Conservation (phyloP, 2,797 vertebrate genomes). For the Gouania willdenowi region DNA sequence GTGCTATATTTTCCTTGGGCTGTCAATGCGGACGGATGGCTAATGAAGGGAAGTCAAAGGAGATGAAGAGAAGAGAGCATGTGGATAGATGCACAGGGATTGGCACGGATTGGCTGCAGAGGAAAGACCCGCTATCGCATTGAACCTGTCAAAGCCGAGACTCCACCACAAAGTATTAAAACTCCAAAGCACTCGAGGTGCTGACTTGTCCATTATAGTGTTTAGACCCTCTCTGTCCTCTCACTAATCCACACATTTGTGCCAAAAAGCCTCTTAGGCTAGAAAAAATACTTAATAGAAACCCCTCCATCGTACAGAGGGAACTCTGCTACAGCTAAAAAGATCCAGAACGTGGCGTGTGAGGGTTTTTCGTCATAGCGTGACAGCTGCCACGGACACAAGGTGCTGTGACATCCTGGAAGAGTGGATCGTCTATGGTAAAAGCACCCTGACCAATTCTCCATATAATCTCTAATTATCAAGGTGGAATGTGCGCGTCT, state of each 20-base stretch:
- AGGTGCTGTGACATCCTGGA: constrained; percentile 53
- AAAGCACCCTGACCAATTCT: constrained; percentile 37
- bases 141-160: constrained; percentile 35
- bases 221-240: constrained; percentile 50
- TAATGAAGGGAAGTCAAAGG: constrained; percentile 1
- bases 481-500: constrained; percentile 18
- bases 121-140: constrained; percentile 13
- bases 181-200: constrained; percentile 54
- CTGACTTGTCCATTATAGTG: constrained; percentile 52
- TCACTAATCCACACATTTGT: constrained; percentile 37
- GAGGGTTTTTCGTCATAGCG: constrained; percentile 49
- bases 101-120: constrained; percentile 9
- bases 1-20: constrained; percentile 8
- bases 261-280: constrained; percentile 62
- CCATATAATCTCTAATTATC: constrained; percentile 50
- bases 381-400: constrained; percentile 50
- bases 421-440: constrained; percentile 46
- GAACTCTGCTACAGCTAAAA: constrained; percentile 45
- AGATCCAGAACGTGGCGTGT: constrained; percentile 55
- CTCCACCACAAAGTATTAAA: constrained; percentile 34
- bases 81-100: constrained; percentile 5
- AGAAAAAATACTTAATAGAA: constrained; percentile 65
- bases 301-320: constrained; percentile 30
- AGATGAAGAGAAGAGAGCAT: too few relatives aligned
- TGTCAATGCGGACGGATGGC: neutral